Evolutionary conservation across 2,113 vertebrate genomes (phyloP).

Genomic region (Macroglossus sobrinus): DNA sequence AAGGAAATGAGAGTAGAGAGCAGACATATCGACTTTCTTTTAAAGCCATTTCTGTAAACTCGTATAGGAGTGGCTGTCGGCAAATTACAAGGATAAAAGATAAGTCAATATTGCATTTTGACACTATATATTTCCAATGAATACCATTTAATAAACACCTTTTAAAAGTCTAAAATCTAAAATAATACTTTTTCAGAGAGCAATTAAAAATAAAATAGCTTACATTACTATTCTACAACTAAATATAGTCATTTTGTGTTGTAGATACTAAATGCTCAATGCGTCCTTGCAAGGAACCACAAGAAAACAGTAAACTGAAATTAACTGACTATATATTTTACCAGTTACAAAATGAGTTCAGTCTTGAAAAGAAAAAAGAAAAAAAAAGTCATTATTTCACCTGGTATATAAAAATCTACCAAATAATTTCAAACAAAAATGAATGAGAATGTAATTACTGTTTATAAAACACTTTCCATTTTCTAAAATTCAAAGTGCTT

Average conservation of each 20-base stretch:
- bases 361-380: not conserved
- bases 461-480: constrained; percentile 28
- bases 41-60: not conserved
- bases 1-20: not conserved
- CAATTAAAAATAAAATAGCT: constrained; percentile 26
- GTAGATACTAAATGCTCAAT: not conserved
- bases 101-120: not conserved
- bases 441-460: not conserved
- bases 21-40: not conserved
- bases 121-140: not conserved
- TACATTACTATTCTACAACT: not conserved
- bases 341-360: not conserved
- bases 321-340: not conserved
- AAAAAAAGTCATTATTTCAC: not conserved
- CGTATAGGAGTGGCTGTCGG: not conserved
- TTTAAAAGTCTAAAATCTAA: constrained; percentile 8
- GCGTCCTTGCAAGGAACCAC: not conserved
- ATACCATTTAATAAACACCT: not conserved
- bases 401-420: not conserved
- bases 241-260: not conserved
- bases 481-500: constrained; percentile 35
- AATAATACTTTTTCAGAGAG: not conserved
- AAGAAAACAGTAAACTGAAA: not conserved
- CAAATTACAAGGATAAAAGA: not conserved
- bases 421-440: constrained; percentile 26